These are phyloP conservation scores for Heterotis niloticus DNA, from an alignment of 2,113 vertebrate species.

Conservation along the genomic window DNA sequence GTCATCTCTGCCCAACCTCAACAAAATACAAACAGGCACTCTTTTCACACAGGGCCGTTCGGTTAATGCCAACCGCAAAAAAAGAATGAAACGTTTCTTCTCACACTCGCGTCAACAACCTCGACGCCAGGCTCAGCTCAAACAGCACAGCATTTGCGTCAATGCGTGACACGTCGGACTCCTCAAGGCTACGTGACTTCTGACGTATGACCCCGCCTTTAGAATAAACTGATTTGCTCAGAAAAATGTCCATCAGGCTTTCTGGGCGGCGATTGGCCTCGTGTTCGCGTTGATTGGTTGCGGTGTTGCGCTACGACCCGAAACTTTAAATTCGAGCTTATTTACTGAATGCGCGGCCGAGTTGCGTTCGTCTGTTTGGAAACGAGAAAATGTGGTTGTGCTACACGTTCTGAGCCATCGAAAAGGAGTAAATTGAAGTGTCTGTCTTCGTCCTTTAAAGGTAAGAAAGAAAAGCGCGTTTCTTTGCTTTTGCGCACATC, in stretches of 20 bases:
- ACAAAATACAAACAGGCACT: no score
- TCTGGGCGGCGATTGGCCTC: not conserved
- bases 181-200: slow-evolving; percentile 44
- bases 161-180: slow-evolving; percentile 38
- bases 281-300: slow-evolving; percentile 4
- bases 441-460: not conserved
- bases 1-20: no score
- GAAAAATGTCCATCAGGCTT: not conserved
- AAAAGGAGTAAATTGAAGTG: not conserved
- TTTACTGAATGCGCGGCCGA: not conserved
- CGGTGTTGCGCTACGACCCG: not conserved
- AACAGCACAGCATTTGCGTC: slow-evolving; percentile 56
- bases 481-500: not conserved
- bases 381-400: not conserved
- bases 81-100: not conserved
- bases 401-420: not conserved
- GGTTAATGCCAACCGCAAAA: not conserved
- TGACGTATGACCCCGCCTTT: not conserved
- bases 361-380: not conserved
- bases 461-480: not conserved
- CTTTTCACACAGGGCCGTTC: no score
- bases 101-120: not conserved
- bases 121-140: slow-evolving; percentile 25
- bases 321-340: not conserved
- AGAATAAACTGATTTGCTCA: slow-evolving; percentile 27